These are phyloP conservation scores for Zophobas atratus DNA, from an alignment of 1,140 invertebrate genomes.

Conservation along the genomic window DNA sequence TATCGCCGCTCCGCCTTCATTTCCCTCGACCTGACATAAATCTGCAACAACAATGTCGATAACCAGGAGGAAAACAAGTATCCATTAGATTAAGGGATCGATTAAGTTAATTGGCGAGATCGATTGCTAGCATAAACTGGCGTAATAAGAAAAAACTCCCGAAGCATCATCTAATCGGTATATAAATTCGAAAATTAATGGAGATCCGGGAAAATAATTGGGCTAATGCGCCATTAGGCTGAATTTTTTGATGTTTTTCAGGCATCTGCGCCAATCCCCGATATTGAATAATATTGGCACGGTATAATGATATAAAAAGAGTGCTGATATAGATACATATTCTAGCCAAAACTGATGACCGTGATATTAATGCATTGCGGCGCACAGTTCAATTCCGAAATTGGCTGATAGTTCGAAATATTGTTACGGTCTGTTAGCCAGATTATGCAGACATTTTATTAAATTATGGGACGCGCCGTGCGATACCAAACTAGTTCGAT, in stretches of 20 bases:
- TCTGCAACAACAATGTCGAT: too few species aligned
- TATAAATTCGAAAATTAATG: constrained; percentile 23
- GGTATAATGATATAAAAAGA: constrained; percentile 32
- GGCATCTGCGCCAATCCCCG: constrained; percentile 36
- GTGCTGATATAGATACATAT: constrained; percentile 10
- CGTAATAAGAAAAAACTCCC: not conserved
- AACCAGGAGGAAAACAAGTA: too few species aligned
- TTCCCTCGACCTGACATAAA: not conserved
- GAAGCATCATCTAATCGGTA: not conserved
- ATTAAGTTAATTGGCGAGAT: not conserved
- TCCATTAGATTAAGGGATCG: not conserved
- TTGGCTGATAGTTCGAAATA: constrained; percentile 56
- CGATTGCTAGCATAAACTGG: not conserved
- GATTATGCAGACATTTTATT: constrained; percentile 58
- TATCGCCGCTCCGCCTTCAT: not conserved
- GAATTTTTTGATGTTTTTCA: constrained; percentile 32
- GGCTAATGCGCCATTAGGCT: constrained; percentile 34
- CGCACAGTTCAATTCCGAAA: constrained; percentile 52
- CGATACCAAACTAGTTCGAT: constrained; percentile 39
- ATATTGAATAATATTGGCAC: constrained; percentile 39
- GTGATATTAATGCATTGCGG: constrained; percentile 53
- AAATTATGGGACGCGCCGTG: constrained; percentile 50
- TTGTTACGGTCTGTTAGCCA: constrained; percentile 53
- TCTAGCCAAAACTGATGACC: constrained; percentile 47
- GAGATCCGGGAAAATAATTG: constrained; percentile 14